Base-by-base conservation (phyloP, 2,113 vertebrate genomes). In the Macquaria australasica region DNA sequence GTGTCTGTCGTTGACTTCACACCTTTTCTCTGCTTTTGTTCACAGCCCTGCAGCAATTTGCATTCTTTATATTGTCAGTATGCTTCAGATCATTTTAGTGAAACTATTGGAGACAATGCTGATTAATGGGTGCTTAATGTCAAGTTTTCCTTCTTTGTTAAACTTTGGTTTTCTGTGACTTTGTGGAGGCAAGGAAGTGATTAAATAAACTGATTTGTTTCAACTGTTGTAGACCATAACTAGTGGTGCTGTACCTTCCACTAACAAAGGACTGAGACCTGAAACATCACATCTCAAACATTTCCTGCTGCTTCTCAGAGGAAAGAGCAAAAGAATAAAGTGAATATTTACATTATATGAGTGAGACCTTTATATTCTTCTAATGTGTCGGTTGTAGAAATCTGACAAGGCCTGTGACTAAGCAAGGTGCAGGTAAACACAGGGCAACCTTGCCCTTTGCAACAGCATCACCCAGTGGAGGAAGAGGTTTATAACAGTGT, bases 381-480 rank as follows among this genome's bases (percentile, higher is more conserved):
- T 59, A 10, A 21, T 39, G 9, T 23, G 25, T 21, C 25, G 8
- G 5, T 41, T 53, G 48, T 28, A 21, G 11, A 71, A 51, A n/a
- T 66, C 6, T n/a, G 7, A 51, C 9, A 41, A 0, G 16, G 53
- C 20, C 10, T 67, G 15, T 53, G 20, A 58, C 34, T 25, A 5
- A 28, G 3, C 11, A 9, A 12, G 10, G 1, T 25, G 23, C 16
- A 68, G 0, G 4, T 12, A 4, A 50, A 70, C 55, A 51, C 5
- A 8, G 6, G 23, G 4, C 20, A 34, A 16, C 0, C 10, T 63
- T 53, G 2, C 63, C 64, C 39, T 86, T 50, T 75, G 8, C 25
- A 90, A 82, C 14, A 88, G 55, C 68, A 15, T 16, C 91, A 84
- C 70, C 92, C 21, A 63, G 85, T 90, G 93, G 92, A 74, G 8